A percentile compares a stretch with the other conserved stretches of the same genome.
These are phyloP conservation scores for Coryphaenoides rupestris DNA, from an alignment of 2,113 vertebrate species.

Conservation along the genomic window DNA sequence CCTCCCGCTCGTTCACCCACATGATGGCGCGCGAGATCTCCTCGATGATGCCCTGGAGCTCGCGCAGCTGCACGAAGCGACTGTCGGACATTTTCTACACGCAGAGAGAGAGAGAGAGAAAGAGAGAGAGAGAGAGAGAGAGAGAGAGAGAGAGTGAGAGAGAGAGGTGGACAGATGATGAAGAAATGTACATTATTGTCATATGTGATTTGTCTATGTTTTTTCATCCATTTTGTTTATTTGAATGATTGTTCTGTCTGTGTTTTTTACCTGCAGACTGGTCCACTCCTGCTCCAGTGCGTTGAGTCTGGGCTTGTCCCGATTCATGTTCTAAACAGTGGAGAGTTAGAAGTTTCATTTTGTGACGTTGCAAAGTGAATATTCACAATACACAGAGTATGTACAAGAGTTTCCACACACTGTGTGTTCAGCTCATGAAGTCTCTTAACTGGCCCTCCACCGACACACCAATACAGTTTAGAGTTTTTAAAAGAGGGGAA, in stretches of 20 bases:
- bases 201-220: no score
- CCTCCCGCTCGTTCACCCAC: conserved; percentile 97
- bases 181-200: no score
- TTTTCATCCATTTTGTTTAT: neutral
- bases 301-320: conserved; percentile 78
- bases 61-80: conserved; percentile 81
- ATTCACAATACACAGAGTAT: neutral
- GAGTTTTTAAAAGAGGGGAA: no score
- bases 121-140: no score
- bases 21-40: conserved; percentile 91
- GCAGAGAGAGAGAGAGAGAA: conserved; percentile 3
- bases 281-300: conserved; percentile 90
- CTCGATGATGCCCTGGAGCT: conserved; percentile 87
- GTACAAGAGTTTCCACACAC: no score
- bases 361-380: neutral
- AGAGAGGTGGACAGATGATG: no score
- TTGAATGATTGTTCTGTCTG: neutral
- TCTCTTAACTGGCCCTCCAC: no score
- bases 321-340: conserved; percentile 37
- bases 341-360: conserved; percentile 1
- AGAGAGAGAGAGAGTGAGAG: no score
- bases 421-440: no score
- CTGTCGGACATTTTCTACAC: conserved; percentile 85
- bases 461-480: no score
- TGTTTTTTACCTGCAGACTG: conserved; percentile 82